Percentiles rank a stretch among this genome's conserved stretches.
These are phyloP conservation scores for Gambusia holbrooki DNA, from an alignment of 2,113 vertebrate genomes.

Conservation along the genomic window DNA sequence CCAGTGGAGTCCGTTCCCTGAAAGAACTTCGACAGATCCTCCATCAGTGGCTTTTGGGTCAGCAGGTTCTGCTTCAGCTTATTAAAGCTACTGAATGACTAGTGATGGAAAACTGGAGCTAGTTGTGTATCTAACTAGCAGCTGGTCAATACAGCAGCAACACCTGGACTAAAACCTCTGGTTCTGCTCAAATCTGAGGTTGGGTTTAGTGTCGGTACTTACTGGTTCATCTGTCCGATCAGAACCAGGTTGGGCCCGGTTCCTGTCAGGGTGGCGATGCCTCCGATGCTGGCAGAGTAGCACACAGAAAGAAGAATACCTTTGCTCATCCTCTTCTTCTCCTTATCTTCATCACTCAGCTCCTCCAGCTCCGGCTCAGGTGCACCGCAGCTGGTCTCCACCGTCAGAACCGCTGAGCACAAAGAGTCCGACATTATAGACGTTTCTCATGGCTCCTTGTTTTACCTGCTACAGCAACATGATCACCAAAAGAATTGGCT, in stretches of 20 bases:
- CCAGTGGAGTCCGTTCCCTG: too few species aligned
- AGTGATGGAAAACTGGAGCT: neutral
- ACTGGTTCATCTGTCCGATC: conserved; percentile 93
- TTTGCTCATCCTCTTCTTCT: conserved; percentile 78
- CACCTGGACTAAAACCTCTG: too few species aligned
- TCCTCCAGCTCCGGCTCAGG: conserved; percentile 47
- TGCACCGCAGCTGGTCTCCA: neutral
- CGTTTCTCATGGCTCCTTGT: neutral
- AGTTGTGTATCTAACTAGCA: neutral
- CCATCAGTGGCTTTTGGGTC: too few species aligned
- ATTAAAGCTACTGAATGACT: neutral
- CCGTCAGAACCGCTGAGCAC: neutral
- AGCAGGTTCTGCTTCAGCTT: too few species aligned
- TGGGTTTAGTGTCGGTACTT: conserved; percentile 57
- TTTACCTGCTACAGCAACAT: neutral
- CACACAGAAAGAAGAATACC: conserved; percentile 91
- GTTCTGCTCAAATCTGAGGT: neutral
- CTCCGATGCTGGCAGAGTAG: conserved; percentile 95
- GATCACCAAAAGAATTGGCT: neutral
- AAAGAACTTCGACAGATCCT: too few species aligned
- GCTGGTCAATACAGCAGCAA: neutral
- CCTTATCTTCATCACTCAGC: conserved; percentile 33
- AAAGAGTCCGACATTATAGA: neutral
- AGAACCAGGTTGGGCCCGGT: conserved; percentile 95
- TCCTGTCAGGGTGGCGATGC: conserved; percentile 92